These are phyloP conservation scores for Phortica magna DNA, from an alignment of 2,888 invertebrate species.

Conservation along the genomic window DNA sequence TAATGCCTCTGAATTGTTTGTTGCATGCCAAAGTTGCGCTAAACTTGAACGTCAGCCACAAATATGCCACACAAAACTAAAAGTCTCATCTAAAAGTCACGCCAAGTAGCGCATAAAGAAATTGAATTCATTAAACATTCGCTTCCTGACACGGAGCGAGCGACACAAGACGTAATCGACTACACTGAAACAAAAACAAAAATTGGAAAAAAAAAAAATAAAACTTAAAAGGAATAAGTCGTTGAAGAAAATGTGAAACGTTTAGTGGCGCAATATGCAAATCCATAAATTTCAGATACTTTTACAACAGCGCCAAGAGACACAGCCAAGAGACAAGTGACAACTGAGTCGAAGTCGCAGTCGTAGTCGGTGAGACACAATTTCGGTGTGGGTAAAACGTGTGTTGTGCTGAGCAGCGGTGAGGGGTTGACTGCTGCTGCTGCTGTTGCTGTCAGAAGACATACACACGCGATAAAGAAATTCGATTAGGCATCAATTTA, in stretches of 20 bases:
- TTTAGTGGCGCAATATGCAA: conserved; percentile 69
- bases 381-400: too few relatives aligned
- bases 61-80: conserved; percentile 36
- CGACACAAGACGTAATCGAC: conserved; percentile 4
- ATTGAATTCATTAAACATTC: conserved; percentile 73
- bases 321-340: background rate
- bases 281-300: conserved; percentile 62
- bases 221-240: background rate
- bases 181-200: background rate
- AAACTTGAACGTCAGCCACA: conserved; percentile 34
- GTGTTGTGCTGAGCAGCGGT: background rate
- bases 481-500: conserved; percentile 75
- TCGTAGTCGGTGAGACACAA: background rate
- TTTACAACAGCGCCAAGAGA: conserved; percentile 37
- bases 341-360: conserved; percentile 28
- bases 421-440: background rate
- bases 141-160: conserved; percentile 65
- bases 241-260: conserved; percentile 54
- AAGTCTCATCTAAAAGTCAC: conserved; percentile 29
- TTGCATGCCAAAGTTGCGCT: background rate
- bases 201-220: background rate
- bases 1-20: background rate
- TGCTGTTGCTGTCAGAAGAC: conserved; percentile 54
- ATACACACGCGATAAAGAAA: conserved; percentile 74
- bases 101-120: conserved; percentile 69